Evolutionary conservation across 1,140 invertebrate genomes (phyloP).

Genomic region (Bombus terrestris): DNA sequence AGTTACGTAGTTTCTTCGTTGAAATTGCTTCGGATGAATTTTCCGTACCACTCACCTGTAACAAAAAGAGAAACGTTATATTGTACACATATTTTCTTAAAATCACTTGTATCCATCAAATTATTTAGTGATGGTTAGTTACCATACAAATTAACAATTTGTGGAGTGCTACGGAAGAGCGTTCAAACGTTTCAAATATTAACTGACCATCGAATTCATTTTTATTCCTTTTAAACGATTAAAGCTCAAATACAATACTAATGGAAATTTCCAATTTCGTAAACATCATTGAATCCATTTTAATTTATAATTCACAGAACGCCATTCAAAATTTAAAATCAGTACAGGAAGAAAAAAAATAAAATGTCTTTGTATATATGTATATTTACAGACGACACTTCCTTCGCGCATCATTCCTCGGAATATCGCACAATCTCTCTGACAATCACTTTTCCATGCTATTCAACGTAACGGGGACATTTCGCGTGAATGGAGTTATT

Average conservation of each 20-base stretch:
- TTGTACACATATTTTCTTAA: too few species aligned
- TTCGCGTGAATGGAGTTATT: slow-evolving; percentile 34
- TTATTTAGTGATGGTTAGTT: too few species aligned
- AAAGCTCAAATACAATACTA: neutral
- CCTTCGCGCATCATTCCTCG: neutral
- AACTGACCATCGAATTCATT: too few species aligned
- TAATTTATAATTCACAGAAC: neutral
- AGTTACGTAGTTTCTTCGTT: neutral
- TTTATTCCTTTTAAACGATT: too few species aligned
- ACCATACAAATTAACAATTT: too few species aligned
- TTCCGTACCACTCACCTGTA: neutral
- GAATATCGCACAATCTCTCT: slow-evolving; percentile 7
- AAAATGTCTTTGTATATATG: neutral
- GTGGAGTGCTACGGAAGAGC: too few species aligned
- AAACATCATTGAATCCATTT: neutral
- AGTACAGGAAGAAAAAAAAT: neutral
- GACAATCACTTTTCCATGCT: slow-evolving; percentile 34
- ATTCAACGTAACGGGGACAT: slow-evolving; percentile 37
- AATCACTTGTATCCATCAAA: too few species aligned
- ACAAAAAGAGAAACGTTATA: neutral
- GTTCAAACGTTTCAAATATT: too few species aligned
- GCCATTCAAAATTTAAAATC: neutral
- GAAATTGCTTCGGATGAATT: neutral
- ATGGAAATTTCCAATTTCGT: neutral
- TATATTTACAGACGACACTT: neutral